A percentile compares a stretch with the other conserved stretches of the same genome.
phyloP scores from a whole-genome alignment of 2,113 vertebrate species.

The Sorex araneus region DNA sequence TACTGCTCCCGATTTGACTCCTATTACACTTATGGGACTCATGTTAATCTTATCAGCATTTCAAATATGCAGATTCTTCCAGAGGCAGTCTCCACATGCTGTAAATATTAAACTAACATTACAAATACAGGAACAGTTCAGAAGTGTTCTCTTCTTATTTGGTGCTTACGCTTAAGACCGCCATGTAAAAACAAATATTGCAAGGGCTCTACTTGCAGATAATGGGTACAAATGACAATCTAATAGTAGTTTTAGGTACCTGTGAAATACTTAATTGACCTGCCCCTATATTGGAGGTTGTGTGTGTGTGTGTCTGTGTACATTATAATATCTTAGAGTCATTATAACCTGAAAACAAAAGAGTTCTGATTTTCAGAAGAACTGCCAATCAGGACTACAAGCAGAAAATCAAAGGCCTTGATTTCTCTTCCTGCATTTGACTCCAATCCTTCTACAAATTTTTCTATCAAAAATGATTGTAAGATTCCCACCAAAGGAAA shows the following conservation, averaged over 20 bases:
- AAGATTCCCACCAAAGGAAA: slow-evolving; percentile 29
- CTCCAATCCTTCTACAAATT: neutral
- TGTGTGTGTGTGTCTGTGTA: neutral
- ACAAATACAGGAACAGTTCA: neutral
- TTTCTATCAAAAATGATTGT: slow-evolving; percentile 1
- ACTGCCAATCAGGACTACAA: neutral
- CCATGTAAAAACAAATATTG: too few species aligned
- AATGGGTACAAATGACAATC: neutral
- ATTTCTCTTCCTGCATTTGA: neutral
- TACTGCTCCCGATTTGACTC: neutral
- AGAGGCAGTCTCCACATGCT: neutral
- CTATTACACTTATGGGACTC: neutral
- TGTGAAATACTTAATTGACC: slow-evolving; percentile 3
- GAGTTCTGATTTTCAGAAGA: neutral
- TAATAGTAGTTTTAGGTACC: neutral
- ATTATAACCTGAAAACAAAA: neutral
- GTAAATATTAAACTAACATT: neutral
- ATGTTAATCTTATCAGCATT: neutral
- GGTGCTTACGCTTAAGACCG: too few species aligned
- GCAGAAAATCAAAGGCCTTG: neutral
- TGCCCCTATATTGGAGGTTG: neutral
- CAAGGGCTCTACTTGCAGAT: neutral
- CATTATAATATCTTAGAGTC: neutral
- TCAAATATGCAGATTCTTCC: slow-evolving; percentile 43
- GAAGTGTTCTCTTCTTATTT: neutral